Base-by-base conservation (phyloP, 2,113 vertebrate species). In the Halichoeres trimaculatus region DNA sequence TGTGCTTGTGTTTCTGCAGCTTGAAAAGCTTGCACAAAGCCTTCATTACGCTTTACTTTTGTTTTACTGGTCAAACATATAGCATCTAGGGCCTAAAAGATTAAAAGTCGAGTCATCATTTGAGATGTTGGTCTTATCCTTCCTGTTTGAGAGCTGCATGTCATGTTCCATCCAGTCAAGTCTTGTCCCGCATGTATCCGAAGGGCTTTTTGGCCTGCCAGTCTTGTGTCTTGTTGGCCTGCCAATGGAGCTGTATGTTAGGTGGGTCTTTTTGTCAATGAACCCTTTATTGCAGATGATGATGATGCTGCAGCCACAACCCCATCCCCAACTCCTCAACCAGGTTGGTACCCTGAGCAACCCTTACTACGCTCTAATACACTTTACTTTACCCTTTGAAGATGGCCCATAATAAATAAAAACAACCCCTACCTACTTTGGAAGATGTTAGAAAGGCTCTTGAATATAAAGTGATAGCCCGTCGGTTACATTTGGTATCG, bases 201-300 rank as follows among this genome's bases (percentile, higher is more conserved):
- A 38, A 40, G 61, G 82, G 45, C 65, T 58, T 75, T 57, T 68
- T 72, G 70, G 67, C 70, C 61, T 54, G 54, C 5, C 35, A 48
- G 55, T 66, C 65, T 65, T 80, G 64, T 86, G 80, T 74, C 73
- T 66, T 75, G 54, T 78, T 89, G 61, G 68, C 71, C 73, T 85
- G 85, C 74, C 69, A 69, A 45, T 87, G 83, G 87, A 88, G 77
- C 68, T 73, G 81, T 84, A 68, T 90, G 73, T 90, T 87, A 85
- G 89, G 87, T 90, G 88, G 88, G 88, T 90, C 45, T 86, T 59
- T 91, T 83, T 94, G 85, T 93, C 90, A 85, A 90, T 92, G 82
- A 90, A 79, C 79, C 71, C 89, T 93, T 92, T 91, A 91, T 94
- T 94, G 45, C 93, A 95, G 93, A 93, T 92, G 88, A 94, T 83